phyloP scores from a whole-genome alignment of 2,888 invertebrate genomes.

The Cheiracanthium punctorium region DNA sequence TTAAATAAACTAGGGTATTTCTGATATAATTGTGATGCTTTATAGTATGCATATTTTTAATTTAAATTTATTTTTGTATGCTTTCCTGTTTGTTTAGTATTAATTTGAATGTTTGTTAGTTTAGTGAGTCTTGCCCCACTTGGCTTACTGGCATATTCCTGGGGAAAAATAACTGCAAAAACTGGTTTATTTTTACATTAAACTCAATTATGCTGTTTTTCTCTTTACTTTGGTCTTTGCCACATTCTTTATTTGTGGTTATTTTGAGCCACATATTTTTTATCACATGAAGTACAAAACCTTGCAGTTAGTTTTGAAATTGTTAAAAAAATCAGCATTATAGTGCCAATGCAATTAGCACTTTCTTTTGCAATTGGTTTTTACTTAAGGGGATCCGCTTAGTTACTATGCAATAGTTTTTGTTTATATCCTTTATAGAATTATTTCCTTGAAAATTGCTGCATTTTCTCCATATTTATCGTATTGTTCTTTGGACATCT shows the following conservation, averaged over 20 bases:
- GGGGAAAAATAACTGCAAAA: background rate
- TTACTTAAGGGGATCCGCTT: constrained; percentile 49
- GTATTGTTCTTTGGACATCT: background rate
- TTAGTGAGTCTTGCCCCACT: background rate
- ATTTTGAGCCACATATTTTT: constrained; percentile 35
- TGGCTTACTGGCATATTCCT: constrained; percentile 39
- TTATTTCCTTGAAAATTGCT: background rate
- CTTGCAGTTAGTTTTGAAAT: constrained; percentile 31
- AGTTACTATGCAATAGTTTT: no score
- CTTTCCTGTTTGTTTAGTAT: no score
- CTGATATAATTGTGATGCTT: no score
- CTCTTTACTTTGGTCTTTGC: constrained; percentile 21
- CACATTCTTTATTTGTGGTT: constrained; percentile 20
- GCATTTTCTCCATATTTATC: background rate
- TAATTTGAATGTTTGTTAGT: no score
- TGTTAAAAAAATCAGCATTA: constrained; percentile 27
- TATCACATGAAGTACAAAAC: constrained; percentile 53
- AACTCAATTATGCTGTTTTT: constrained; percentile 23
- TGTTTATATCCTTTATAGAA: no score
- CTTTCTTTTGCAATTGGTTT: constrained; percentile 19
- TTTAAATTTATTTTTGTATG: no score
- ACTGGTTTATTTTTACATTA: constrained; percentile 18
- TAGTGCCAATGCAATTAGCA: constrained; percentile 31
- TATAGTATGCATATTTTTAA: no score
- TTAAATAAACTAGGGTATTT: no score